Evolutionary conservation across 2,797 vertebrate genomes (phyloP).

Genomic region (Odontamblyopus rebecca): DNA sequence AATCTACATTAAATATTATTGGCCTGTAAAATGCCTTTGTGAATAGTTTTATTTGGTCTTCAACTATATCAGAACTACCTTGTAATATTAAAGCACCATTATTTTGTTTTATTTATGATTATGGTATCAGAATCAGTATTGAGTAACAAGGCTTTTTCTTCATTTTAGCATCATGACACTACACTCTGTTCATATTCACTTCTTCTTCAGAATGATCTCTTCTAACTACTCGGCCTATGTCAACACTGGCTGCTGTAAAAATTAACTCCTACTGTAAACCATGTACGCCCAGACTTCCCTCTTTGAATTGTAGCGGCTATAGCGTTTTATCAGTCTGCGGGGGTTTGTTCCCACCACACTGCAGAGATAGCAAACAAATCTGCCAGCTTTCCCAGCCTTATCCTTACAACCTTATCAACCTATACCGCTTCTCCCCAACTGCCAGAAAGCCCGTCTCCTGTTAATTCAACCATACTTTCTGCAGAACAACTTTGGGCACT

Average conservation of each 20-base stretch:
- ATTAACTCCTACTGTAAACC: neutral
- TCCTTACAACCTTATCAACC: constrained; percentile 55
- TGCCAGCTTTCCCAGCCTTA: constrained; percentile 61
- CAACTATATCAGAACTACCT: no score
- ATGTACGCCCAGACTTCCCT: constrained; percentile 21
- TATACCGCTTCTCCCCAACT: constrained; percentile 18
- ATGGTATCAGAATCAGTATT: no score
- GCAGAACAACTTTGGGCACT: constrained; percentile 29
- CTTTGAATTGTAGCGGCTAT: constrained; percentile 27
- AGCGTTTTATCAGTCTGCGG: constrained; percentile 37
- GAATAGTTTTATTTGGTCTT: no score
- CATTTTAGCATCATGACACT: no score
- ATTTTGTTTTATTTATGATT: no score
- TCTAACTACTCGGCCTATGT: neutral
- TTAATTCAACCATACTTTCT: constrained; percentile 15
- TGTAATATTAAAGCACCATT: no score
- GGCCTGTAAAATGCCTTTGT: neutral
- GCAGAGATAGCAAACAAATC: constrained; percentile 53
- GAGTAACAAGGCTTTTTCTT: no score
- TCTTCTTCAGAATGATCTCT: neutral
- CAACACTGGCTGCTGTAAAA: constrained; percentile 20
- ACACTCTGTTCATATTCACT: no score
- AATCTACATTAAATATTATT: neutral
- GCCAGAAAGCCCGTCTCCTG: constrained; percentile 25
- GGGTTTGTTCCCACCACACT: constrained; percentile 34